Conservation (phyloP, 2,888 invertebrate species). For the Rapana venosa region DNA sequence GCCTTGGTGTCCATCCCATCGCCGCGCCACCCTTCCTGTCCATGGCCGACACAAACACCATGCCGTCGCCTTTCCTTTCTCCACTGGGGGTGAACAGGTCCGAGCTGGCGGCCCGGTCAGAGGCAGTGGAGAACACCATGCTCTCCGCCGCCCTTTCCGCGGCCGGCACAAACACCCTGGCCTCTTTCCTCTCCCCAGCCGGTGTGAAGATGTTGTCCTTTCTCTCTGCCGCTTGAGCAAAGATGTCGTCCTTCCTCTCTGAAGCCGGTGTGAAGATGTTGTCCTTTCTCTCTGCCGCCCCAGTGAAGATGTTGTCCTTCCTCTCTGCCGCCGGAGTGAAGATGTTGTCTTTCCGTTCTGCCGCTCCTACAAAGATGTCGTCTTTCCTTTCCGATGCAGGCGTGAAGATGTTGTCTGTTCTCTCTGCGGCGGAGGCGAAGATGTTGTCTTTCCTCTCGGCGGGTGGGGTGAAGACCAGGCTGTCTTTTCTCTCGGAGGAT, state of each 20-base stretch:
- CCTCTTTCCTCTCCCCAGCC: constrained; percentile 40
- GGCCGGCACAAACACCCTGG: constrained; percentile 27
- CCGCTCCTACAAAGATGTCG: constrained; percentile 14
- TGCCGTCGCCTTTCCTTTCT: constrained; percentile 46
- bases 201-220: constrained; percentile 25
- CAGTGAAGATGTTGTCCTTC: constrained; percentile 7
- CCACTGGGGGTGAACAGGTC: constrained; percentile 25
- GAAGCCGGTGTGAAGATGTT: not conserved
- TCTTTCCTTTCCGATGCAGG: not conserved
- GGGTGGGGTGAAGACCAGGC: constrained; percentile 18
- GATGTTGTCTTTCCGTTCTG: not conserved
- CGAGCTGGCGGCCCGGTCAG: not conserved
- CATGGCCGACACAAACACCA: constrained; percentile 51
- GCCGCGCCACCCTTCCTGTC: constrained; percentile 45
- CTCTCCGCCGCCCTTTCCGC: constrained; percentile 25
- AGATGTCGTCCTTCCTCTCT: constrained; percentile 20
- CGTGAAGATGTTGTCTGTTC: not conserved
- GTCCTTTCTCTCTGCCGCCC: not conserved
- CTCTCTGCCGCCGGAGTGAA: not conserved
- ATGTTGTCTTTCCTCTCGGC: constrained; percentile 49
- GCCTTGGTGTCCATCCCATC: constrained; percentile 46
- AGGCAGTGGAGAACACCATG: not conserved
- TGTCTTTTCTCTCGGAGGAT: not conserved
- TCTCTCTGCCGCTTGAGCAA: not conserved
- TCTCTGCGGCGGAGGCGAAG: constrained; percentile 51